Base-by-base conservation (phyloP, 92 coral and sea anemone species). In the Epizoanthus scotinus region DNA sequence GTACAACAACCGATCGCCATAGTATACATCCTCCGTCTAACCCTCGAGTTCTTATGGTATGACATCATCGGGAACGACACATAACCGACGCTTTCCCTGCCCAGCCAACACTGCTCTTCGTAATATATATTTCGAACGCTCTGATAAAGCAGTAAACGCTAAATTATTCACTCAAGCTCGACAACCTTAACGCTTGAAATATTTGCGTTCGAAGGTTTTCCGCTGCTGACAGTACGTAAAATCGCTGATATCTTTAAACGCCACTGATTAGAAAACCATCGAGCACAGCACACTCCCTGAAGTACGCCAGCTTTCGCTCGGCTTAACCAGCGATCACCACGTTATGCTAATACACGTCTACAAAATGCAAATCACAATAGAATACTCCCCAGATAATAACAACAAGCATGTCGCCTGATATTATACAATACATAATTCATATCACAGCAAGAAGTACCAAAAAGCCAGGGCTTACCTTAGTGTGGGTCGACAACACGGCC, bases 301-400 rank as follows among this genome's bases (percentile, higher is more conserved):
- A 74, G 61, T 34, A 59, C 81, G 68, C 59, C 81, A 58, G 47
- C 67, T 9, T 21, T 60, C 34, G 38, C 81, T 36, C 29, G 66
- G 52, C 52, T 44, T 67, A 38, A 29, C 47, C 47, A 15, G 63
- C 57, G 68, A 58, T 38, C 24, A 75, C 81, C 81, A 59, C 81
- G 67, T 63, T 75, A 75, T 75, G 81, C 81, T 75, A 75, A 75
- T 75, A 75, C 81, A 47, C 8, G 81, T 75, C 68, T 52, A 63
- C 50, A 75, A 75, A 75, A 75, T 75, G 81, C 81, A 75, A 75
- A 75, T 75, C 63, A 21, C 67, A 75, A 75, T 75, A 58, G 81
- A 75, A 58, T 38, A 75, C 67, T 58, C 67, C 31, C 19, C 34
- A 21, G 67, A 59, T 8, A 75, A 47, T 53, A 75, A 75, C 21